Base-by-base conservation (phyloP, 2,888 invertebrate genomes). In the Sinhomidia bicolor region DNA sequence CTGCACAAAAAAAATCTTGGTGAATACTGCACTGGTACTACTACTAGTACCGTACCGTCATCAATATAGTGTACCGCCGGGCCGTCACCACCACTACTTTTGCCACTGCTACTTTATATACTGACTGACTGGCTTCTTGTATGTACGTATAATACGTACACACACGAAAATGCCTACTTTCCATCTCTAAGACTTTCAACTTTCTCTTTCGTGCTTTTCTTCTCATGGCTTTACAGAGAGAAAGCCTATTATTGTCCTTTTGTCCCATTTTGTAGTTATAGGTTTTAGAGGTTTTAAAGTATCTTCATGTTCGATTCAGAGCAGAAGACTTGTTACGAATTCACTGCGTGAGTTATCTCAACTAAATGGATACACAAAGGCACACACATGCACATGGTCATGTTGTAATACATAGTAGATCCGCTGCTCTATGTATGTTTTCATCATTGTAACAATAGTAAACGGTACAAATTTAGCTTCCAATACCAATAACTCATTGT, bases 201-300 rank as follows among this genome's bases (percentile, higher is more conserved):
- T 54, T 54, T 57, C 57, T 57, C 57, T 23, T 23, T n/a, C 51
- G 51, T 51, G 4, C 62, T 62, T 36, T 76, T 26, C 51, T 57
- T 29, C 26, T 29, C 54, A 57, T 54, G 29, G n/a, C 78, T 54
- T 78, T 78, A 54, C 51, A 32, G 6, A 54, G 51, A 51, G 54
- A 12, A n/a, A 71, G 32, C 17, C 78, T 78, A 54, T 76, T 76
- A 54, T 78, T 78, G 54, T 78, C 54, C 78, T 76, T 76, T 68
- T 36, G 36, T 68, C 68, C 68, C 44, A 71, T 71, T 68, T 71
- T 71, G 41, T 71, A 71, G 71, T 41, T 71, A 23, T n/a, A n/a
- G 44, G 10, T n/a, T 71, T 41, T 71, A 44, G 71, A 71, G 71
- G 76, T 78, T 78, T 78, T 51, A 54, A 54, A 54, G 29, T 78